phyloP scores from a whole-genome alignment of 1,140 invertebrate genomes.

The Bilobella aurantiaca region DNA sequence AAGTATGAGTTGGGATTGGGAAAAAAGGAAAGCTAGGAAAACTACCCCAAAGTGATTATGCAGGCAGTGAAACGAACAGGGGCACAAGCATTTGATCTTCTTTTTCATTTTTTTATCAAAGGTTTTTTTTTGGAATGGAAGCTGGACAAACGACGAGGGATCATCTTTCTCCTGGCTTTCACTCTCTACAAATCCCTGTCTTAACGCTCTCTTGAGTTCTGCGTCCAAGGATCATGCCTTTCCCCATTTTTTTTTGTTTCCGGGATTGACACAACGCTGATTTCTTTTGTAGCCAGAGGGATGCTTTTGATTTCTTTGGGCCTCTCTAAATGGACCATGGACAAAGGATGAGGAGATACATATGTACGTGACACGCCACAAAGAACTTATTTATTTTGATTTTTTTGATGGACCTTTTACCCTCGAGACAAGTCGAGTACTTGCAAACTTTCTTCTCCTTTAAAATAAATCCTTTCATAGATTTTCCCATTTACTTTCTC shows the following conservation, averaged over 20 bases:
- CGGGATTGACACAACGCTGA: background rate
- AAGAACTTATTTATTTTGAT: background rate
- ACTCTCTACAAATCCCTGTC: background rate
- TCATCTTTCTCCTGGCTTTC: background rate
- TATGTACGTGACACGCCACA: slow-evolving; percentile 1
- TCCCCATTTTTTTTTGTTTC: background rate
- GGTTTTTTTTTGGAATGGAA: background rate
- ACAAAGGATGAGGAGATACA: background rate
- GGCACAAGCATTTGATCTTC: slow-evolving; percentile 2
- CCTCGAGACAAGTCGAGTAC: background rate
- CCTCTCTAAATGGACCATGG: background rate
- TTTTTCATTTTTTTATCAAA: too few species aligned
- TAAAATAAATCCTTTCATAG: too few species aligned
- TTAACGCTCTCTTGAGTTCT: slow-evolving; percentile 4
- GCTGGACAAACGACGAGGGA: background rate
- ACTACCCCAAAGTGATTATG: background rate
- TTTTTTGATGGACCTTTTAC: background rate
- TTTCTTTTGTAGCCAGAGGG: background rate
- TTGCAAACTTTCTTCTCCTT: background rate
- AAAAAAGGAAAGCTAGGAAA: background rate
- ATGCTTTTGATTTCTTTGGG: background rate
- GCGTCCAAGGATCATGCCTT: background rate
- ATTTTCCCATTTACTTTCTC: too few species aligned
- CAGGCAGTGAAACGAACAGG: background rate
- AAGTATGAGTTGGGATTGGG: background rate